Base-by-base conservation (phyloP, 2,888 invertebrate genomes). In the Carpatolechia fugitivella region DNA sequence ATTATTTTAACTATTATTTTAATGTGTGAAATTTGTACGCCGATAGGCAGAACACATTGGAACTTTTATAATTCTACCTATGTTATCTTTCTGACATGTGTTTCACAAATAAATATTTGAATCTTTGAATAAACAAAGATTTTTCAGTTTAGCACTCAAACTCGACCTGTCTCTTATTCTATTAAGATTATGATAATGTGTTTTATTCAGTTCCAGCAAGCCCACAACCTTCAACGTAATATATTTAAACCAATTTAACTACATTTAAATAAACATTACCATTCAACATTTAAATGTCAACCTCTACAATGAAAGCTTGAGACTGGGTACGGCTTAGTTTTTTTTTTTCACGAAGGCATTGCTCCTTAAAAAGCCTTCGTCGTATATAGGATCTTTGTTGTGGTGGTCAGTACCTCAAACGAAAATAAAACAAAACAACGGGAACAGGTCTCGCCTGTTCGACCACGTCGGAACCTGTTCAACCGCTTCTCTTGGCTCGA, bases 361-460 rank as follows among this genome's bases (percentile, higher is more conserved):
- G 83, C 76, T 75, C 76, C 68, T 67, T 72, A 36, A 63, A 69
- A 68, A 78, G 83, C 84, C 82, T 78, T 58, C 57, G 65, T 72
- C 68, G 72, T 80, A 83, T 77, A 81, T 78, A 44, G 70, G 72
- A 82, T 84, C 85, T 88, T 86, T 88, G 84, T 90, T 90, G 89
- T 88, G 81, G 81, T 90, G 89, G 89, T 90, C 89, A 90, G 89
- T 90, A 83, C 89, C 83, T 87, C 79, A 82, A 85, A 85, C 84
- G 83, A 87, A 87, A 88, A 89, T 86, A 87, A 88, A 78, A 86
- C 78, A 84, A 84, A 82, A 82, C 74, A 77, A 78, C 80, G 73
- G 78, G 74, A 71, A 82, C 85, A 77, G 81, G 85, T 85, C 82
- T 74, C 63, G 76, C 66, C 76, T 68, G 72, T 40, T 56, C 51